Evolutionary conservation across 1,140 invertebrate species (phyloP), one percentile per base, ranked within the genome.

Genomic region (Neotoxoptera formosana): DNA sequence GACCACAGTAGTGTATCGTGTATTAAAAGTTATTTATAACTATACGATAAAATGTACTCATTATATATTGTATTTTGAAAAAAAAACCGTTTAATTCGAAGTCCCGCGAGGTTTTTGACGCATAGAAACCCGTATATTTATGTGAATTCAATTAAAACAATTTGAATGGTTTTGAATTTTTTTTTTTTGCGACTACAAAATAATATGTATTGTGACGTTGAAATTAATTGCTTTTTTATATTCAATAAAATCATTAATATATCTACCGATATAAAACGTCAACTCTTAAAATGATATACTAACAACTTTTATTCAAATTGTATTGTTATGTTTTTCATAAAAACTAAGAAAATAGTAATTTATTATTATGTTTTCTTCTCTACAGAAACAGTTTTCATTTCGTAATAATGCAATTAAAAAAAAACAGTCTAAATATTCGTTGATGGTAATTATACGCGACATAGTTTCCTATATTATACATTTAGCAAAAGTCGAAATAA

Each of bases 91-190:
- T 76, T 76, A 17, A 86, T 86, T 41, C 25, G 23, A 45, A 23
- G 23, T 47, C 41, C 41, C 25, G 14, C n/a, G 11, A 20, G 6
- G n/a, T 83, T 36, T 36, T 36, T 30, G 14, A 86, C 4, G 2
- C 1, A 25, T 9, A 47, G 25, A 86, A 47, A 84, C 47, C 84
- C 23, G 8, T 47, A n/a, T 76, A 34, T 76, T 76, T n/a, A 76
- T n/a, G 14, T 14, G n/a, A 76, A 76, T 86, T 47, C 30, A 47
- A 86, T 86, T 86, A 86, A 86, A 86, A 86, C 11, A 86, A 86
- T 86, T 76, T 20, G 30, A 17, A 34, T 76, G 60, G 60, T n/a
- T n/a, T n/a, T 20, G n/a, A 67, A n/a, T 30, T n/a, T n/a, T 76
- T n/a, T 17, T 76, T n/a, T 67, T 67, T n/a, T 76, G 60, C 17